Base-by-base conservation (phyloP, 2,888 invertebrate species). In the Leptopilina drosophilae region DNA sequence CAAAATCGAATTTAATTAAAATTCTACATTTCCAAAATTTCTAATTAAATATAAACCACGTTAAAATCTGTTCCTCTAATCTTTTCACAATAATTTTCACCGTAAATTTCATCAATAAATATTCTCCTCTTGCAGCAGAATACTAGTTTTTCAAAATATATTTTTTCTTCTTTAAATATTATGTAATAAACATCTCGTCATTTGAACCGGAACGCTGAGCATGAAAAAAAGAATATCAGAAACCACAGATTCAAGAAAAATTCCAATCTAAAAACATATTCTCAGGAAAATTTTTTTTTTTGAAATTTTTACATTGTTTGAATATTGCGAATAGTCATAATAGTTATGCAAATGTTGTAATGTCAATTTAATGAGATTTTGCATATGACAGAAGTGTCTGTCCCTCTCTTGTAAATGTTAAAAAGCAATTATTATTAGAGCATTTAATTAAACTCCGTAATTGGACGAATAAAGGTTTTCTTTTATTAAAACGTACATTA, bases 371-470 rank as follows among this genome's bases (percentile, higher is more conserved):
- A 59, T 59, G 73, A n/a, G 33, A 73, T 73, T n/a, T 59, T 73
- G 56, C 56, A 59, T 8, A 40, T 40, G 56, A 73, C 53, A 69
- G 53, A 53, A 8, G 53, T 26, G 49, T 33, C n/a, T 73, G 14
- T 33, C n/a, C 26, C 0, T 53, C 15, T 56, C 56, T 33, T 33
- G 14, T 56, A 40, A 73, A 42, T 46, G 66, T n/a, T 42, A 46
- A 46, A 46, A n/a, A 42, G 65, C 42, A 65, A 65, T 65, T 65
- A 69, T 65, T 65, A 69, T 53, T 69, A 59, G 9, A 73, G 7
- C 40, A 59, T 73, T 73, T 59, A 73, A 73, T 73, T 73, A 73
- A 33, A 73, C 56, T 59, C 6, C 9, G 73, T 40, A 56, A 73
- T 69, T 40, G 62, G 9, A 62, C 62, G n/a, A 62, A 62, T 53